Evolutionary conservation across 1,140 invertebrate species (phyloP), one percentile per base, ranked within the genome.

Genomic region (Diprion similis): DNA sequence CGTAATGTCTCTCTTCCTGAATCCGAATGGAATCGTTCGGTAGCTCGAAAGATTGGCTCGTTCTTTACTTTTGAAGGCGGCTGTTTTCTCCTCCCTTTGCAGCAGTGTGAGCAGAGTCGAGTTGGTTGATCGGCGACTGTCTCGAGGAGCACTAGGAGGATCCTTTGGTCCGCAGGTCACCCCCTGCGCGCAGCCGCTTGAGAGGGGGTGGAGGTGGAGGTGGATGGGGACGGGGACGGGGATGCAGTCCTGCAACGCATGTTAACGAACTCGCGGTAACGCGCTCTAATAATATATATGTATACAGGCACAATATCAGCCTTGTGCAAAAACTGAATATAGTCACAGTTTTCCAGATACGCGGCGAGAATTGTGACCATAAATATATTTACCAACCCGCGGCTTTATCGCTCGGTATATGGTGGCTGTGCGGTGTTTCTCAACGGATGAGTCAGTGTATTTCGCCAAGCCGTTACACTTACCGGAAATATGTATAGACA

Each of bases 401-500:
- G 51, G 51, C 51, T 59, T 59, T 59, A 59, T 59, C 51, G 51
- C 24, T 37, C 51, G 51, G 51, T 59, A 13, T 37, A 37, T 37
- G 6, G 6, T 37, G 24, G 24, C 24, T 3, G 24, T 6, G 24
- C 24, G 24, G 24, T 59, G 51, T 59, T 78, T 79, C 75, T 74
- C 81, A 80, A 83, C 66, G 83, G 81, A 37, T 37, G 24, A 37
- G 24, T 37, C 24, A 77, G 76, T 82, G 82, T 86, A 85, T 85
- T 84, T 83, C 80, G 78, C 80, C 79, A 78, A 76, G 79, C 78
- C 79, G 81, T 85, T 85, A 85, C 81, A 82, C 80, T 86, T 84
- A 86, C 75, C 80, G 76, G 73, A 80, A 85, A 81, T 76, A 37
- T 37, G 24, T 37, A 37, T 6, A 37, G 24, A 37, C 24, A 1